A percentile compares a stretch with the other conserved stretches of the same genome.
These are phyloP conservation scores for Coboldia fuscipes DNA, from an alignment of 1,140 invertebrate species.

Conservation along the genomic window DNA sequence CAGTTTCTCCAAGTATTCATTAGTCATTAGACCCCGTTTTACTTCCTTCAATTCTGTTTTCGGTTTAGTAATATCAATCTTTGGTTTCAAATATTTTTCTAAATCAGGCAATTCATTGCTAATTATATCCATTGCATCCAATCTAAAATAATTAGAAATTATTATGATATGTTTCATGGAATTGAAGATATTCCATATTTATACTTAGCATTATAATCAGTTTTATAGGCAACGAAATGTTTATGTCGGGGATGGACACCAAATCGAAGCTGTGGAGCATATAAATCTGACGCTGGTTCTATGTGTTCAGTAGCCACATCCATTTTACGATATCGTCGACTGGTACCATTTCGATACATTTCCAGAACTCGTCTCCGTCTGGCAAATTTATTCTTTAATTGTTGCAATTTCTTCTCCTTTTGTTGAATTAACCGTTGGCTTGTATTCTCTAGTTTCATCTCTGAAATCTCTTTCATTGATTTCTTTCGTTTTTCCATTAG, in stretches of 20 bases:
- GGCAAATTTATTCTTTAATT: slow-evolving; percentile 17
- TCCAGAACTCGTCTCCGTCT: slow-evolving; percentile 13
- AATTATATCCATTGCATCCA: not conserved
- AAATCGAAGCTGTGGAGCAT: slow-evolving; percentile 25
- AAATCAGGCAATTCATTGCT: not conserved
- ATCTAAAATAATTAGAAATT: not conserved
- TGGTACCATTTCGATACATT: not conserved
- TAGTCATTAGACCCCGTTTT: not conserved
- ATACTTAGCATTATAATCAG: slow-evolving; percentile 11
- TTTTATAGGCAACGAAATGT: slow-evolving; percentile 13
- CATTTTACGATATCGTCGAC: not conserved
- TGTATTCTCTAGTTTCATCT: slow-evolving; percentile 20
- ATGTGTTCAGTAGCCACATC: slow-evolving; percentile 21
- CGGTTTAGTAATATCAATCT: not conserved
- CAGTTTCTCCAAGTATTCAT: not conserved
- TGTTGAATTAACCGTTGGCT: slow-evolving; percentile 16
- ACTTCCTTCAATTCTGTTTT: not conserved
- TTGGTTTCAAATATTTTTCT: not conserved
- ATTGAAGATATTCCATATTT: not conserved
- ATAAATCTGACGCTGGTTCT: slow-evolving; percentile 25
- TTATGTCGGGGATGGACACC: slow-evolving; percentile 26
- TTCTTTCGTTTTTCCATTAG: slow-evolving; percentile 18
- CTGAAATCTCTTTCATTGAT: slow-evolving; percentile 16
- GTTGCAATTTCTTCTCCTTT: slow-evolving; percentile 17
- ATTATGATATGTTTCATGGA: not conserved